Evolutionary conservation across 2,888 invertebrate species (phyloP), one percentile per base, ranked within the genome.

Genomic region (Entomobrya proxima): DNA sequence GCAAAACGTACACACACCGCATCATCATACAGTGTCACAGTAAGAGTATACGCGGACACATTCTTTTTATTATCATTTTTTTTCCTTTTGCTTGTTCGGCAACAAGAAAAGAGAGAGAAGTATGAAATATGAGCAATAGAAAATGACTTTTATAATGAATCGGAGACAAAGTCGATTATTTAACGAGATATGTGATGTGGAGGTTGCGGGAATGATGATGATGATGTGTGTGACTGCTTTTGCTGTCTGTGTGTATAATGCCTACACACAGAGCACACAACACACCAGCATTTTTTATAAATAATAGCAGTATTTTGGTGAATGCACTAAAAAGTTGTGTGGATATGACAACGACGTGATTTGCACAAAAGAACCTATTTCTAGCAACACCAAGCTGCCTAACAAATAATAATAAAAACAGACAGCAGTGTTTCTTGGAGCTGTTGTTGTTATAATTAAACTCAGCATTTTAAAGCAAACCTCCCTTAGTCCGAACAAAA

Each of bases 101-200:
- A 27, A 69, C 69, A 74, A 74, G 74, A 44, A 47, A 30, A 69
- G 32, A 72, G 55, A 80, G 58, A 69, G 61, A 58, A 74, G 52
- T 83, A 83, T 83, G 83, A 77, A 76, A 84, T 84, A 77, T 77
- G 83, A 84, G 55, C 58, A 64, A 74, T 74, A 44, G 40, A 55
- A 83, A 44, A 84, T 84, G 77, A 84, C 77, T 84, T 77, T 82
- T 82, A 82, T 82, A 82, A 77, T 77, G 83, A 84, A 84, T 84
- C 72, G 83, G 69, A 84, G 75, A 77, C 83, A 84, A 84, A 84
- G 83, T 84, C 83, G 77, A 84, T 84, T 84, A 84, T 82, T 82
- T 82, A 81, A 80, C 52, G 72, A 80, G 61, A 67, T 79, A 52
- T 75, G 55, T 79, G 61, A 44, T 44, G 37, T 52, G 74, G 50